A percentile compares a stretch with the other conserved stretches of the same genome.
phyloP scores from a whole-genome alignment of 1,140 invertebrate genomes.

The Hylaeus anthracinus region DNA sequence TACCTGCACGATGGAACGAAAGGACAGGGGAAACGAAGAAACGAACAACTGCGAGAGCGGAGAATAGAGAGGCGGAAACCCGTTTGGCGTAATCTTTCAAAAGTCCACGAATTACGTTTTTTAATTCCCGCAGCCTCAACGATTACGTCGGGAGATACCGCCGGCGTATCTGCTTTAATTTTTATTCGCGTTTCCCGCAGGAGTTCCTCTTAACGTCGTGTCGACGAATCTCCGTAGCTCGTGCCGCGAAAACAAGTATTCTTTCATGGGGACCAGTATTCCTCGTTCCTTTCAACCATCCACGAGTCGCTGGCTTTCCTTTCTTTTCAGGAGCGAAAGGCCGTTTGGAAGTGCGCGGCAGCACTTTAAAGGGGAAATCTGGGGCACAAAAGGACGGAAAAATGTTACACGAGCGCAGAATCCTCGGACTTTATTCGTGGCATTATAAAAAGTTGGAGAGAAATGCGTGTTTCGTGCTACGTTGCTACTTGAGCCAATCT shows the following conservation, averaged over 20 bases:
- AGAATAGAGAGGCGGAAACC: background rate
- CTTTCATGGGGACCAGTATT: slow-evolving; percentile 40
- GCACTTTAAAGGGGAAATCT: background rate
- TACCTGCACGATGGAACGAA: background rate
- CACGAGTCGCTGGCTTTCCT: background rate
- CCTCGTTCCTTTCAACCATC: background rate
- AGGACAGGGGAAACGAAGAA: background rate
- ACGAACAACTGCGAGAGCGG: background rate
- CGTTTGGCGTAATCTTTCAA: slow-evolving; percentile 34
- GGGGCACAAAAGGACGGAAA: background rate
- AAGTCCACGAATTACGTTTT: slow-evolving; percentile 58
- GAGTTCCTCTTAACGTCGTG: slow-evolving; percentile 15
- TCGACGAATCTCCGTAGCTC: slow-evolving; percentile 37
- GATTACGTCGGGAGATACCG: slow-evolving; percentile 51
- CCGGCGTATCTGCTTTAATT: slow-evolving; percentile 48
- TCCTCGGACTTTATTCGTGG: too few species aligned
- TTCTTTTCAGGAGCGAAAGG: background rate
- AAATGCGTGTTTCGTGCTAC: too few species aligned
- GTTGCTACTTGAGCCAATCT: too few species aligned
- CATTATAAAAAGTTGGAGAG: too few species aligned
- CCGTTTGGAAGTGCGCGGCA: background rate
- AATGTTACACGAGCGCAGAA: background rate
- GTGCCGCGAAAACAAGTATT: slow-evolving; percentile 44
- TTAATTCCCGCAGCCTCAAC: slow-evolving; percentile 51
- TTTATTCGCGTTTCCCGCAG: slow-evolving; percentile 34